Evolutionary conservation across 2,888 invertebrate species (phyloP).

Genomic region (Hemithea aestivaria): DNA sequence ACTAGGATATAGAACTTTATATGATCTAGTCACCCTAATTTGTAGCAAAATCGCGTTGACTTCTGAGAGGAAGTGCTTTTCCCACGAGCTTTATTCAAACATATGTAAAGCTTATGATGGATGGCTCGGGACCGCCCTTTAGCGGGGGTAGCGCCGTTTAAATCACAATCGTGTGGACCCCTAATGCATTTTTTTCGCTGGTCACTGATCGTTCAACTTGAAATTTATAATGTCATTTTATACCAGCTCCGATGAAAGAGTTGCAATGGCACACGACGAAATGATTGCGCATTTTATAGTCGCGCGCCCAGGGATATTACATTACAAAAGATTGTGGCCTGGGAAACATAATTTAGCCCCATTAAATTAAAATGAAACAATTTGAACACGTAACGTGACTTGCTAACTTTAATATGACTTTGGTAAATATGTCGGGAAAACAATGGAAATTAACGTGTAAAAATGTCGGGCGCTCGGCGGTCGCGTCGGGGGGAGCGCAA

Average conservation of each 20-base stretch:
- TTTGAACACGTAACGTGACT: conserved; percentile 43
- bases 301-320: conserved; percentile 50
- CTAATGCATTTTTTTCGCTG: conserved; percentile 67
- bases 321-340: conserved; percentile 39
- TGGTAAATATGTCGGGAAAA: conserved; percentile 53
- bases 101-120: conserved; percentile 81
- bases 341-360: conserved; percentile 21
- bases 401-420: conserved; percentile 40
- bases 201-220: conserved; percentile 58
- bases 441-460: conserved; percentile 46
- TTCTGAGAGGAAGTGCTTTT: conserved; percentile 79
- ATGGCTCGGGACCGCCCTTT: conserved; percentile 65
- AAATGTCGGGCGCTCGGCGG: conserved; percentile 42
- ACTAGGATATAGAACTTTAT: background rate
- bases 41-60: conserved; percentile 66
- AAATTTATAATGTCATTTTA: conserved; percentile 74
- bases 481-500: conserved; percentile 31
- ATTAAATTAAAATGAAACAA: conserved; percentile 41
- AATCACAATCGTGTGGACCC: conserved; percentile 69
- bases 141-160: conserved; percentile 67
- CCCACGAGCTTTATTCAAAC: conserved; percentile 80
- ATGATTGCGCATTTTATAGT: conserved; percentile 70
- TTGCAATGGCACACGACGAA: conserved; percentile 66
- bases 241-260: conserved; percentile 55
- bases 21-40: conserved; percentile 45